Conservation (phyloP, 2,888 invertebrate species). For the Steinernema hermaphroditum region DNA sequence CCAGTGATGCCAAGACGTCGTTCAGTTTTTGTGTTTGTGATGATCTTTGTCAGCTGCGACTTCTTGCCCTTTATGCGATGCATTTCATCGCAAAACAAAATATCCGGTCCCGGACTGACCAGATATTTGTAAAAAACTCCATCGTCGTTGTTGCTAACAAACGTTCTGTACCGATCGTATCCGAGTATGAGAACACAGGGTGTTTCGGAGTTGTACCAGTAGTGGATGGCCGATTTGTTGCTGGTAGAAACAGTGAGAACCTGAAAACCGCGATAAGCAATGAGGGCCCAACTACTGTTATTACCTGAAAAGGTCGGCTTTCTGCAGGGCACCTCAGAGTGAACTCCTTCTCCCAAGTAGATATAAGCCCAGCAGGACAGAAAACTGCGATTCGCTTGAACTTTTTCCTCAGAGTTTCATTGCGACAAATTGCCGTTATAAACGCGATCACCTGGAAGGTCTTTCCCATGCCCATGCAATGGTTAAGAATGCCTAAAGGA, state of each 20-base stretch:
- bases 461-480: constrained; percentile 93
- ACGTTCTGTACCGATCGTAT: neutral
- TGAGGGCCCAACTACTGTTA: neutral
- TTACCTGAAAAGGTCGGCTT: neutral
- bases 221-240: neutral
- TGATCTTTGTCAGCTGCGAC: neutral
- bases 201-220: too few relatives aligned
- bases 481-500: constrained; percentile 78
- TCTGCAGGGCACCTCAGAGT: neutral
- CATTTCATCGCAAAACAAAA: constrained; percentile 93
- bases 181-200: neutral
- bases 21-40: neutral
- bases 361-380: neutral
- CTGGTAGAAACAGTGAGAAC: neutral
- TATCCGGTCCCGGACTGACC: constrained; percentile 76
- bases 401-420: neutral
- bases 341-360: neutral
- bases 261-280: too few relatives aligned
- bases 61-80: constrained; percentile 91
- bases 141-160: neutral
- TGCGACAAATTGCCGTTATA: neutral
- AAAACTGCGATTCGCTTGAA: neutral
- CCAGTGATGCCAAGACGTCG: neutral
- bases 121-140: neutral
- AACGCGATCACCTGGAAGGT: constrained; percentile 75